Percentiles rank a stretch among this genome's conserved stretches.
These are phyloP conservation scores for Lasioglossum leucozonium DNA, from an alignment of 2,888 invertebrate species.

Conservation along the genomic window DNA sequence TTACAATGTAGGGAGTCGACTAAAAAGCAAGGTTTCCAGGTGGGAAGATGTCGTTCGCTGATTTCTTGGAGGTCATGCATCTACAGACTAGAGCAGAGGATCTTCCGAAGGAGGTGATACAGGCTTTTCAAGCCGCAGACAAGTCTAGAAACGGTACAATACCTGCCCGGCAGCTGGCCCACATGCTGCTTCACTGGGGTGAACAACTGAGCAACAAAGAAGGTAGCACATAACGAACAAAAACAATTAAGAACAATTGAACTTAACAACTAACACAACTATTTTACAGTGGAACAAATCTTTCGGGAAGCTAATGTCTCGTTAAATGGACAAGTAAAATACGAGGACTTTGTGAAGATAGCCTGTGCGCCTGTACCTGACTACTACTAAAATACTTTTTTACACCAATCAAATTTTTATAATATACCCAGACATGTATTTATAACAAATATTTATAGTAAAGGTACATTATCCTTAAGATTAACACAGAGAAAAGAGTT, in stretches of 20 bases:
- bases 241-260: neutral
- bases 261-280: slow-evolving; percentile 17
- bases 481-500: slow-evolving; percentile 28
- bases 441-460: slow-evolving; percentile 22
- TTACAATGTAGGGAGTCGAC: neutral
- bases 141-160: slow-evolving; percentile 90
- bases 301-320: slow-evolving; percentile 96
- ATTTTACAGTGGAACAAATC: slow-evolving; percentile 90
- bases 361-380: slow-evolving; percentile 97
- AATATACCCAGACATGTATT: slow-evolving; percentile 15
- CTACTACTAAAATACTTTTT: slow-evolving; percentile 89
- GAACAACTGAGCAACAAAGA: slow-evolving; percentile 91
- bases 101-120: slow-evolving; percentile 93
- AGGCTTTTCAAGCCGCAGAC: slow-evolving; percentile 96
- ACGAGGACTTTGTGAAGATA: slow-evolving; percentile 96
- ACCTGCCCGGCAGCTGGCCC: slow-evolving; percentile 92
- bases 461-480: slow-evolving; percentile 30
- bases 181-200: slow-evolving; percentile 96
- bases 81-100: slow-evolving; percentile 94
- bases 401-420: slow-evolving; percentile 14
- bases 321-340: slow-evolving; percentile 92
- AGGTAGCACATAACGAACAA: slow-evolving; percentile 83
- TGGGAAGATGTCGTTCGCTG: slow-evolving; percentile 97
- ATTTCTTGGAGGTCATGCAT: slow-evolving; percentile 98
- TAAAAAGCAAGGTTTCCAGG: slow-evolving; percentile 85